Evolutionary conservation across 1,140 invertebrate species (phyloP).

Genomic region (Drosophila kurseongensis): DNA sequence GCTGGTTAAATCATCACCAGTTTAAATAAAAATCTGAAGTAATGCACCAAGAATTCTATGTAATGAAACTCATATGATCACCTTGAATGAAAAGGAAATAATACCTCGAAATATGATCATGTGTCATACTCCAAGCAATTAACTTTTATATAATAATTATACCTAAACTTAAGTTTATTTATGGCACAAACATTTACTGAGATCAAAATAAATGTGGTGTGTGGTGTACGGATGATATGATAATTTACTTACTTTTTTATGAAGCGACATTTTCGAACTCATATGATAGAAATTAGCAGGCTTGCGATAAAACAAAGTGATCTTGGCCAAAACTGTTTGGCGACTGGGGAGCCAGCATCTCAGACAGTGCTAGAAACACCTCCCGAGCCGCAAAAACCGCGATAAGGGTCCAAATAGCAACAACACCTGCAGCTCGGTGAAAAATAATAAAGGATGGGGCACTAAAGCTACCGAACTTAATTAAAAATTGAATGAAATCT

Average conservation of each 20-base stretch:
- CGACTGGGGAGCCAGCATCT: constrained; percentile 62
- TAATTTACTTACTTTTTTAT: constrained; percentile 42
- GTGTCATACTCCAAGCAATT: constrained; percentile 2
- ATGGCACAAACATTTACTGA: neutral
- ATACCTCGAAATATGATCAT: neutral
- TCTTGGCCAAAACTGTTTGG: constrained; percentile 65
- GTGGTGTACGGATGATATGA: constrained; percentile 4
- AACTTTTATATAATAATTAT: constrained; percentile 10
- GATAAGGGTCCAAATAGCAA: constrained; percentile 65
- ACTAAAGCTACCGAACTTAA: constrained; percentile 51
- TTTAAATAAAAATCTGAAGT: neutral
- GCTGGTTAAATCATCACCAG: neutral
- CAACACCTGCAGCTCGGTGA: constrained; percentile 20
- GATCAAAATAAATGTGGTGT: neutral
- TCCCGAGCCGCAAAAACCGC: constrained; percentile 39
- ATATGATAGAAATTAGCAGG: constrained; percentile 53
- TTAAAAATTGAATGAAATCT: constrained; percentile 68
- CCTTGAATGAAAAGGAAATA: neutral
- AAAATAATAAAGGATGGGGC: constrained; percentile 26
- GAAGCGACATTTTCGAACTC: constrained; percentile 35
- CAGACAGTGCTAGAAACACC: constrained; percentile 24
- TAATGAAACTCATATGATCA: neutral
- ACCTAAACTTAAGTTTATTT: neutral
- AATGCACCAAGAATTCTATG: too few species aligned
- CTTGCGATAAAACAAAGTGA: constrained; percentile 58